Evolutionary conservation across 2,797 vertebrate species (phyloP).

Genomic region (Phrynocephalus forsythii): DNA sequence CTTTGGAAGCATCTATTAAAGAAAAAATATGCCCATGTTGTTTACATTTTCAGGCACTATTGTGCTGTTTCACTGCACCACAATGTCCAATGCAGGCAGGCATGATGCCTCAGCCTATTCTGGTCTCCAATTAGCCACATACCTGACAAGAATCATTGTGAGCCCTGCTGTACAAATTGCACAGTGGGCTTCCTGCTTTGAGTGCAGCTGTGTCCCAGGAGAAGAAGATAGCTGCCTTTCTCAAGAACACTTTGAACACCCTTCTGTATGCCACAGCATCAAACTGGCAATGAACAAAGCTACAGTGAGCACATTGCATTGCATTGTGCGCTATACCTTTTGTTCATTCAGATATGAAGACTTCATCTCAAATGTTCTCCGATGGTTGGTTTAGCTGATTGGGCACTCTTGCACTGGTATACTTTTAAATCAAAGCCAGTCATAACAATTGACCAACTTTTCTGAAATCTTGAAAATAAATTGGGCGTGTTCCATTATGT

Average conservation of each 20-base stretch:
- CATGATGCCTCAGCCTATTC: neutral
- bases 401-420: neutral
- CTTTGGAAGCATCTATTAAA: constrained; percentile 26
- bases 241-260: neutral
- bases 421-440: neutral
- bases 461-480: neutral
- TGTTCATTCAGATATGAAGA: neutral
- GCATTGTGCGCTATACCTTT: neutral
- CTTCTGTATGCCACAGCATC: neutral
- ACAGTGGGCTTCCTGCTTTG: neutral
- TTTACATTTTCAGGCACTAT: neutral
- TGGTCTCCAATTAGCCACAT: neutral
- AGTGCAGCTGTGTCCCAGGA: neutral
- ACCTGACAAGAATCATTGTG: neutral
- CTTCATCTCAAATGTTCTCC: neutral
- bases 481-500: neutral
- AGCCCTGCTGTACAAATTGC: neutral
- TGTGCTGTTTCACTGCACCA: neutral
- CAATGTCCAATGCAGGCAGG: no score
- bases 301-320: neutral
- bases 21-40: neutral
- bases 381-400: neutral
- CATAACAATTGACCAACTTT: neutral
- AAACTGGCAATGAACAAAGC: neutral
- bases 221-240: neutral